A percentile compares a stretch with the other conserved stretches of the same genome.
phyloP scores from a whole-genome alignment of 1,140 invertebrate genomes.

The Bombyx mori region ASM3026992v2 NC_085132.1:2755501-2756000 shows the following conservation, averaged over 20 bases:
- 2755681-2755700: constrained; percentile 38
- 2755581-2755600: not conserved
- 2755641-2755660: constrained; percentile 12
- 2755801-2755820: no score
- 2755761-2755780: not conserved
- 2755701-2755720: constrained; percentile 23
- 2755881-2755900: no score
- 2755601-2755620: not conserved
- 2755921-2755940: no score
- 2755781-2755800: constrained; percentile 18
- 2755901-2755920: no score
- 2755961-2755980: no score
- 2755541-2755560: not conserved
- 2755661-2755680: constrained; percentile 41
- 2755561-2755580: not conserved
- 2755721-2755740: constrained; percentile 25
- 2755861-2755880: no score
- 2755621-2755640: not conserved
- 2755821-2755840: no score
- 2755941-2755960: no score
- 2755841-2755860: no score
- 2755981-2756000: no score
- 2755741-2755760: constrained; percentile 29
- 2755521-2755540: no score
- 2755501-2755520: no score